phyloP scores from a whole-genome alignment of 2,888 invertebrate species.

The Leptinotarsa peninsularis region DNA sequence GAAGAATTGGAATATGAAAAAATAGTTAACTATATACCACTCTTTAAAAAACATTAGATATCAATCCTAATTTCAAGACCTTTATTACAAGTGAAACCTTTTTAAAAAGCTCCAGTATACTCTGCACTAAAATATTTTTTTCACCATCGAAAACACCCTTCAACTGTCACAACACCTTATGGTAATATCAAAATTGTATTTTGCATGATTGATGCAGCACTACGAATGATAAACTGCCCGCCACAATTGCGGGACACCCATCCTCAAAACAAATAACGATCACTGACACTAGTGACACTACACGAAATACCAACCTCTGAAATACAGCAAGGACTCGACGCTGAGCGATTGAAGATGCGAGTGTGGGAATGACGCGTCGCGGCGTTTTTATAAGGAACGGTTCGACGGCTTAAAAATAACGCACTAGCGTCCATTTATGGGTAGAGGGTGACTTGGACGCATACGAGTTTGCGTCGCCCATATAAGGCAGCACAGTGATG shows the following conservation, averaged over 20 bases:
- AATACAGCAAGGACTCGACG: conserved; percentile 41
- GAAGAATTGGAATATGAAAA: too few relatives aligned
- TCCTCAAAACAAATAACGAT: conserved; percentile 1
- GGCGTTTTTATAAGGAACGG: conserved; percentile 50
- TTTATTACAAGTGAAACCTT: not conserved
- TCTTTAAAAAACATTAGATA: not conserved
- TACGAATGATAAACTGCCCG: not conserved
- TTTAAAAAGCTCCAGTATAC: not conserved
- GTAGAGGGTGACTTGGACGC: conserved; percentile 60
- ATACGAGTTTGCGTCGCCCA: conserved; percentile 60
- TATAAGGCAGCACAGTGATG: conserved; percentile 57
- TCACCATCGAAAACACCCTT: not conserved
- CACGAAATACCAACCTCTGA: conserved; percentile 41
- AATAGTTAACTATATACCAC: too few relatives aligned
- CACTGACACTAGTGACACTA: conserved; percentile 8
- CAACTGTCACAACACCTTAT: not conserved
- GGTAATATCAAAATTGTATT: not conserved
- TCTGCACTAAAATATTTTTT: not conserved
- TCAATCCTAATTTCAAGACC: not conserved
- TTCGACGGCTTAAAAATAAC: conserved; percentile 59
- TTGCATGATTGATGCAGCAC: not conserved
- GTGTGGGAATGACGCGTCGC: conserved; percentile 33
- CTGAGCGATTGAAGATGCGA: conserved; percentile 37
- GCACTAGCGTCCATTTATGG: conserved; percentile 63
- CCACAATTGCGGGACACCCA: not conserved